These are phyloP conservation scores for Sesamia nonagrioides DNA, from an alignment of 1,140 invertebrate species.

Conservation along the genomic window DNA sequence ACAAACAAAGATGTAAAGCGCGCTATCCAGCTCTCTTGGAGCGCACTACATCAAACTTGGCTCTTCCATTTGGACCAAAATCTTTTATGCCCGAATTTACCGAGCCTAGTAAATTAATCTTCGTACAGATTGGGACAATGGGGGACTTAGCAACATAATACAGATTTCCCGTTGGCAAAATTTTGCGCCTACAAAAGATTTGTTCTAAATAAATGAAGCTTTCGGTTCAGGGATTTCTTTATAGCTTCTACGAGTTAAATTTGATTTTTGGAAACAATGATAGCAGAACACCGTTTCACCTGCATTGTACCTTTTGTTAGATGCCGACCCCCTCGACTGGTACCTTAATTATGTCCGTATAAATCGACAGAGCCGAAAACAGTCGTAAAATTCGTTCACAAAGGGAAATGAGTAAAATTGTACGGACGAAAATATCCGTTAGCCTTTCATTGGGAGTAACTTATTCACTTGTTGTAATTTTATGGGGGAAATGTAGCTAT, in stretches of 20 bases:
- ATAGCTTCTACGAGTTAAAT: conserved; percentile 30
- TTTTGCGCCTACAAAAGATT: conserved; percentile 69
- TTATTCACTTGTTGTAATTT: conserved; percentile 48
- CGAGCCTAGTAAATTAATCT: conserved; percentile 76
- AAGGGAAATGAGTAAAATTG: conserved; percentile 46
- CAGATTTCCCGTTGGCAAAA: conserved; percentile 67
- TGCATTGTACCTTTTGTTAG: conserved; percentile 42
- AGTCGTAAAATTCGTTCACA: conserved; percentile 46
- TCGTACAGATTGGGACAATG: conserved; percentile 77
- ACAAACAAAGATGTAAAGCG: conserved; percentile 44
- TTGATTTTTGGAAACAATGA: conserved; percentile 45
- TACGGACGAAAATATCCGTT: conserved; percentile 42
- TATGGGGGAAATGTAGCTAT: conserved; percentile 35
- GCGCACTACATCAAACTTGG: conserved; percentile 42
- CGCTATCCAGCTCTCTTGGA: conserved; percentile 22
- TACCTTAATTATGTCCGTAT: conserved; percentile 45
- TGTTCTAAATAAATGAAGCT: conserved; percentile 51
- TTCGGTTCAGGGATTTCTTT: conserved; percentile 40
- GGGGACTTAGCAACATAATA: conserved; percentile 74
- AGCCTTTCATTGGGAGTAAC: conserved; percentile 37
- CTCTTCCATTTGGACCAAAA: conserved; percentile 55
- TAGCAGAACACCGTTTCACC: conserved; percentile 21
- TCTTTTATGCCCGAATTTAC: conserved; percentile 60
- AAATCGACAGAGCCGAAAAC: conserved; percentile 39
- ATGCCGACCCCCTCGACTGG: background rate